Evolutionary conservation across 2,888 invertebrate genomes (phyloP).

Genomic region (Pseudoips prasinana): DNA sequence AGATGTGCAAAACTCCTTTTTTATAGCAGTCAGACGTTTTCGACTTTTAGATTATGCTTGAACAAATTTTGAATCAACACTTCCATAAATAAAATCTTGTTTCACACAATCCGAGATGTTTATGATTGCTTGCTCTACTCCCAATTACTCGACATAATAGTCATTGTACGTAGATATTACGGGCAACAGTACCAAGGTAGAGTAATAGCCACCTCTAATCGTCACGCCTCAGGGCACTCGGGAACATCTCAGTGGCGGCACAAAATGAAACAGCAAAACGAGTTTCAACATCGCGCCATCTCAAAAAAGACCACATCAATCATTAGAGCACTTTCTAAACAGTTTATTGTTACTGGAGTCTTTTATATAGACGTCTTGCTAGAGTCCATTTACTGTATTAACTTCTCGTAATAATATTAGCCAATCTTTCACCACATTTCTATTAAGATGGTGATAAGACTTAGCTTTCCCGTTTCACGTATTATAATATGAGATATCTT

Average conservation of each 20-base stretch:
- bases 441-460: too few species aligned
- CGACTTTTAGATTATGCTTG: too few species aligned
- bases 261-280: constrained; percentile 44
- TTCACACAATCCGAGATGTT: too few species aligned
- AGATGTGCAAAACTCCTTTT: too few species aligned
- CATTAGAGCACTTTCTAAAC: constrained; percentile 70
- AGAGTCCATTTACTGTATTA: too few species aligned
- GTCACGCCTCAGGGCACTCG: constrained; percentile 42
- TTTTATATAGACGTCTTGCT: constrained; percentile 26
- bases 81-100: too few species aligned
- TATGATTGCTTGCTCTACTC: constrained; percentile 1
- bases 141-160: constrained; percentile 20
- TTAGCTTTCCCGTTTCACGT: too few species aligned
- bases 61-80: too few species aligned
- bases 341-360: constrained; percentile 48
- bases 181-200: constrained; percentile 18
- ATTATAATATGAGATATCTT: too few species aligned
- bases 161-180: constrained; percentile 15
- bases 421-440: too few species aligned
- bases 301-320: constrained; percentile 61
- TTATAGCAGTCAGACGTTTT: too few species aligned
- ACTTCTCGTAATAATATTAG: too few species aligned
- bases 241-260: constrained; percentile 20
- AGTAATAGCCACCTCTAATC: constrained; percentile 38
- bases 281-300: constrained; percentile 60